These are phyloP conservation scores for Thymelicus lineola DNA, from an alignment of 2,888 invertebrate species.

Conservation along the genomic window DNA sequence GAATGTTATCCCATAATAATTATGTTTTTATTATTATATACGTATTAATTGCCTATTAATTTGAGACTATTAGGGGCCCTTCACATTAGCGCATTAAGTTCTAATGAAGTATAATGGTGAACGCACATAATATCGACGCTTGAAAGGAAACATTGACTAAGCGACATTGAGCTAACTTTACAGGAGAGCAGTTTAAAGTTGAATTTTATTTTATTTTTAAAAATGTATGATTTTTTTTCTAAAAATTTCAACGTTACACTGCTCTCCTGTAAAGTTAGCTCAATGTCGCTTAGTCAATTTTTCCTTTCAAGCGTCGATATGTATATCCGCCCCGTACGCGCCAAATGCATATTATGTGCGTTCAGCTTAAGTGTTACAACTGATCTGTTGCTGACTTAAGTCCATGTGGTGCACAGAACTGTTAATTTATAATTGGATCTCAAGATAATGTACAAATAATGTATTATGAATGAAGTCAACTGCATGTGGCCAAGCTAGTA, in stretches of 20 bases:
- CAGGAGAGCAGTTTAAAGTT: too few species aligned
- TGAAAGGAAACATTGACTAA: too few species aligned
- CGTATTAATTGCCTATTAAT: conserved; percentile 39
- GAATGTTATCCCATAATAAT: conserved; percentile 52
- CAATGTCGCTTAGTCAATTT: too few species aligned
- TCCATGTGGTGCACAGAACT: conserved; percentile 21
- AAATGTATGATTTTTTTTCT: too few species aligned
- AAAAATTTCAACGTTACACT: too few species aligned
- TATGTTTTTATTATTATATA: conserved; percentile 17
- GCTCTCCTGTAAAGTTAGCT: too few species aligned
- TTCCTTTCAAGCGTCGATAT: too few species aligned
- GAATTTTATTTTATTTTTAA: too few species aligned
- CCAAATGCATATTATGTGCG: too few species aligned
- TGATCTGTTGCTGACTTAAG: conserved; percentile 5
- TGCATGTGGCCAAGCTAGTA: conserved; percentile 64
- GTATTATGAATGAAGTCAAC: conserved; percentile 17
- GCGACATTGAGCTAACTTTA: too few species aligned
- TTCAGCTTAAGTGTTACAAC: conserved; percentile 15
- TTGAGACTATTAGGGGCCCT: conserved; percentile 39
- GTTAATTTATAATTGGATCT: conserved; percentile 66
- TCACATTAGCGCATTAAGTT: conserved; percentile 24
- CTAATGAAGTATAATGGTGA: conserved; percentile 17
- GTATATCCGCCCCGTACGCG: too few species aligned
- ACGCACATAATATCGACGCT: too few species aligned
- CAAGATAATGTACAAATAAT: conserved; percentile 64